A percentile compares a stretch with the other conserved stretches of the same genome.
Conservation (phyloP, 2,113 vertebrate genomes). For the human region DNA sequence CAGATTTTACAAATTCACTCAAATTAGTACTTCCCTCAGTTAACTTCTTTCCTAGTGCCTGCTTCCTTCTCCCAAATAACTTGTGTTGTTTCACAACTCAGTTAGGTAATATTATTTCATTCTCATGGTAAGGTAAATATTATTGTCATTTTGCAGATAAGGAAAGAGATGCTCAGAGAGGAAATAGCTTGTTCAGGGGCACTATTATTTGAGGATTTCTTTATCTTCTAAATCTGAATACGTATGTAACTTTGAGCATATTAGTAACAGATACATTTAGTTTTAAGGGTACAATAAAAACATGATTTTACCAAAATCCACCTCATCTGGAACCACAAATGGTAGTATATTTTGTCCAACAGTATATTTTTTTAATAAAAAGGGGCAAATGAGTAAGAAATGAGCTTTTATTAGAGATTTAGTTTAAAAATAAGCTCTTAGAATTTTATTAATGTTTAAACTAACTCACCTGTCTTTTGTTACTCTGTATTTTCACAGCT, state of each 20-base stretch:
- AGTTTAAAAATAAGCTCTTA: background rate
- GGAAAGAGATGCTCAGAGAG: background rate
- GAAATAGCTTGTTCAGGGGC: conserved; percentile 12
- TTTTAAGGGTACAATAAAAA: background rate
- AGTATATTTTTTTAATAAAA: background rate
- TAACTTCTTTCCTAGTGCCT: background rate
- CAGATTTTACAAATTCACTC: background rate
- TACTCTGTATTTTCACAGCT: background rate
- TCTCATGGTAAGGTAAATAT: background rate
- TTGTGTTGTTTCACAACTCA: background rate
- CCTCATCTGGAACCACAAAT: background rate
- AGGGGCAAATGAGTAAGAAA: background rate
- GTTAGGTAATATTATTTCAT: background rate
- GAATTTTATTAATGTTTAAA: conserved; percentile 45
- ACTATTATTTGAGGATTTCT: background rate
- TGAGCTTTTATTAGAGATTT: background rate
- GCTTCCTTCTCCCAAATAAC: background rate
- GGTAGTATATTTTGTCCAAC: conserved; percentile 18
- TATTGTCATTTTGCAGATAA: background rate
- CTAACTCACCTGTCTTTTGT: background rate
- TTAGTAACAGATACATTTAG: background rate
- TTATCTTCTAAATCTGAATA: conserved; percentile 35
- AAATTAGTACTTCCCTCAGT: background rate
- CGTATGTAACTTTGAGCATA: background rate
- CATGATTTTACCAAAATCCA: background rate